Percentiles rank a stretch among this genome's conserved stretches.
Evolutionary conservation across 2,888 invertebrate species (phyloP).

Genomic region (Pterobdella sp.): DNA sequence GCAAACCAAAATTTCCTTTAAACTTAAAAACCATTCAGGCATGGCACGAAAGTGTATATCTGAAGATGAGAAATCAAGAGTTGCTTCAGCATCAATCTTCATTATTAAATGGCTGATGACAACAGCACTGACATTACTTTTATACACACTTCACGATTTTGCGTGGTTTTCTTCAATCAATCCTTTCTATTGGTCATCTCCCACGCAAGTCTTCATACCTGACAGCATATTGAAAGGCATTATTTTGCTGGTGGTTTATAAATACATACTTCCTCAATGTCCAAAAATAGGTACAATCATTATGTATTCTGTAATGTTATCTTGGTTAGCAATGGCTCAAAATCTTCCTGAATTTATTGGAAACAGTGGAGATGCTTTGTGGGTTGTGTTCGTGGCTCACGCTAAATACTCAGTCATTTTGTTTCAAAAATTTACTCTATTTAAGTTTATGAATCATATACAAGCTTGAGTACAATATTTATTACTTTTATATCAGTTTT

Average conservation of each 20-base stretch:
- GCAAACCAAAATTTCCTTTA: too few species aligned
- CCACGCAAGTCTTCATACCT: neutral
- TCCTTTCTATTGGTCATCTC: neutral
- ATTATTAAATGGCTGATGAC: neutral
- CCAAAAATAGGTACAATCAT: neutral
- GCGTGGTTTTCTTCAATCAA: constrained; percentile 6
- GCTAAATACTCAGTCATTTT: constrained; percentile 13
- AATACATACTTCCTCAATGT: constrained; percentile 4
- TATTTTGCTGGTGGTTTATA: constrained; percentile 12
- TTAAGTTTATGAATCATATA: constrained; percentile 1
- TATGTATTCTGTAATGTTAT: constrained; percentile 22
- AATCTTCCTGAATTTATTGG: constrained; percentile 16
- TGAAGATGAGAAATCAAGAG: neutral
- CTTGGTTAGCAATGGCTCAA: constrained; percentile 24
- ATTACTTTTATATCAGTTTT: too few species aligned
- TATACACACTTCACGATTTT: constrained; percentile 8
- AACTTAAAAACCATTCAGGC: too few species aligned
- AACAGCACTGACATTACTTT: neutral
- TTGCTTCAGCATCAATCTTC: neutral
- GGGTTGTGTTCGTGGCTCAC: constrained; percentile 9
- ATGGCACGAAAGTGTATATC: neutral
- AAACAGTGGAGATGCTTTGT: neutral
- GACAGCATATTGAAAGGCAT: constrained; percentile 9
- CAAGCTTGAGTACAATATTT: too few species aligned
- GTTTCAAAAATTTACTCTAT: constrained; percentile 19